Percentiles rank a stretch among this genome's conserved stretches.
Evolutionary conservation across 2,888 invertebrate species (phyloP).

Genomic region (Allacma fusca): DNA sequence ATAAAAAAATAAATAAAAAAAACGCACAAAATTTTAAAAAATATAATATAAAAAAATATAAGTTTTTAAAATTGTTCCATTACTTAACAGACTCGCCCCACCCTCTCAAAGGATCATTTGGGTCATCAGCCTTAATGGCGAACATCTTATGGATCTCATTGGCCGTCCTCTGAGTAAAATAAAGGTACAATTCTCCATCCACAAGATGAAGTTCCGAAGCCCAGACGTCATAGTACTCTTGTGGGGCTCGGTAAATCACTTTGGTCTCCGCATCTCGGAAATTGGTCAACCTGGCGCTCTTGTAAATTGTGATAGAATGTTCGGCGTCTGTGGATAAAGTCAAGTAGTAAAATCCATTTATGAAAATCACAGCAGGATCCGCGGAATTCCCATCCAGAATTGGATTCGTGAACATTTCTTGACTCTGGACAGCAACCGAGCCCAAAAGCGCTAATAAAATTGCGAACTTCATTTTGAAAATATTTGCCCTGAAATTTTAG

Average conservation of each 20-base stretch:
- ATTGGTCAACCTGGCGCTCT: slow-evolving; percentile 43
- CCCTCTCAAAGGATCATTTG: slow-evolving; percentile 52
- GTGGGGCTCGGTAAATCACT: slow-evolving; percentile 43
- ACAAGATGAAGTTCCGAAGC: slow-evolving; percentile 52
- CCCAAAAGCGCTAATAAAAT: not conserved
- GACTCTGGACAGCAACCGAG: not conserved
- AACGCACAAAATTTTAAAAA: not conserved
- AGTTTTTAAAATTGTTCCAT: not conserved
- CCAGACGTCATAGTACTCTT: slow-evolving; percentile 43
- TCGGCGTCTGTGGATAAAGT: slow-evolving; percentile 46
- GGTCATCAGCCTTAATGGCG: slow-evolving; percentile 52
- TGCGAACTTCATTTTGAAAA: too few species aligned
- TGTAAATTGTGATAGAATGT: slow-evolving; percentile 43
- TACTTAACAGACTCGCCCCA: slow-evolving; percentile 52
- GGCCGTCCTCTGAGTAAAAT: slow-evolving; percentile 50
- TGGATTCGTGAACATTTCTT: slow-evolving; percentile 30
- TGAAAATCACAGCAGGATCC: slow-evolving; percentile 32
- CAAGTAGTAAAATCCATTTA: slow-evolving; percentile 36
- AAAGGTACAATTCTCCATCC: slow-evolving; percentile 50
- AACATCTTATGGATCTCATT: slow-evolving; percentile 58
- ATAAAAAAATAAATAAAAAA: not conserved
- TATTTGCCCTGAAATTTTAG: too few species aligned
- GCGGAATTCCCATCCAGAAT: slow-evolving; percentile 35
- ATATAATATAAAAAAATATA: too few species aligned
- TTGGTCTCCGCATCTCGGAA: slow-evolving; percentile 44